Base-by-base conservation (phyloP, 92 coral and sea anemone genomes). In the Chrysogorgia sp. region DNA sequence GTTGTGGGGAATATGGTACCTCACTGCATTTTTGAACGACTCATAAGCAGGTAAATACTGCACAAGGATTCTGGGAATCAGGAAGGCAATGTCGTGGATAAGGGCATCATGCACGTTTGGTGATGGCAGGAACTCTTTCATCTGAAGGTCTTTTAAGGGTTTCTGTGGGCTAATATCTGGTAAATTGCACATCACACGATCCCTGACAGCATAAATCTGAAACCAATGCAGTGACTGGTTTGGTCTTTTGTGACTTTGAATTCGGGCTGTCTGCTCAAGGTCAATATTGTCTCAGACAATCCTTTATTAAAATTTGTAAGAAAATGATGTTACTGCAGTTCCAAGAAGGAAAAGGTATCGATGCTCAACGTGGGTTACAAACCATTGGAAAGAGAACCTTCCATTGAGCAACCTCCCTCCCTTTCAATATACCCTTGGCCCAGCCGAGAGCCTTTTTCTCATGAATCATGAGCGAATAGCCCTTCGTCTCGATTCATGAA, bases 241-340 rank as follows among this genome's bases (percentile, higher is more conserved):
- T 31, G 87, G 21, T 2, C 4, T 34, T 71, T 83, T 83, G 43
- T 77, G 79, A 77, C 70, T 76, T 71, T 83, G 83, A 32, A 83
- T 83, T 57, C 83, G 63, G 1, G 87, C 78, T 14, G 37, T 1
- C 40, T 26, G 79, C 48, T 84, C 88, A 2, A 79, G 40, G 56
- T 85, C 88, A 10, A 85, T 49, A 79, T 85, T 85, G 34, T 85
- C 88, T 61, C 88, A 84, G 34, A 85, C 88, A 61, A 85, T 79
- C 47, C 88, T 85, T 32, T 40, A 8, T 60, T 6, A 30, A 24
- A 71, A 15, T 29, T 17, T 19, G n/a, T 34, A 32, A 41, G 47
- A 21, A 50, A 50, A 70, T 0, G 48, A 0, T 49, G 52, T n/a
- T n/a, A n/a, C n/a, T n/a, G 23, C 41, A 0, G 12, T 53, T 24